A percentile compares a stretch with the other conserved stretches of the same genome.
Evolutionary conservation across 2,113 vertebrate species (phyloP).

Genomic region (human (Homo sapiens)): GRCh38 chr14:47786001-47786500

Average conservation of each 20-base stretch:
- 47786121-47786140: conserved; percentile 50
- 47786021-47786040: conserved; percentile 30
- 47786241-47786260: background rate
- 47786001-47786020: conserved; percentile 10
- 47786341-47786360: background rate
- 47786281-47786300: background rate
- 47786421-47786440: too few species aligned
- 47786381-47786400: too few species aligned
- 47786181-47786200: conserved; percentile 23
- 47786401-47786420: too few species aligned
- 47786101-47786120: conserved; percentile 24
- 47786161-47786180: conserved; percentile 53
- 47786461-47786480: too few species aligned
- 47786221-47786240: conserved; percentile 26
- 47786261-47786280: background rate
- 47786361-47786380: background rate
- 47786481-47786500: too few species aligned
- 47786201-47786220: conserved; percentile 27
- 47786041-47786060: background rate
- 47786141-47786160: conserved; percentile 10
- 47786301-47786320: background rate
- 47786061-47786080: conserved; percentile 14
- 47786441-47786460: too few species aligned
- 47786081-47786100: background rate
- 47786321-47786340: background rate